Percentiles rank a stretch among this genome's conserved stretches.
Evolutionary conservation across 2,797 vertebrate genomes (phyloP).

Genomic region (Poecilia velifera): DNA sequence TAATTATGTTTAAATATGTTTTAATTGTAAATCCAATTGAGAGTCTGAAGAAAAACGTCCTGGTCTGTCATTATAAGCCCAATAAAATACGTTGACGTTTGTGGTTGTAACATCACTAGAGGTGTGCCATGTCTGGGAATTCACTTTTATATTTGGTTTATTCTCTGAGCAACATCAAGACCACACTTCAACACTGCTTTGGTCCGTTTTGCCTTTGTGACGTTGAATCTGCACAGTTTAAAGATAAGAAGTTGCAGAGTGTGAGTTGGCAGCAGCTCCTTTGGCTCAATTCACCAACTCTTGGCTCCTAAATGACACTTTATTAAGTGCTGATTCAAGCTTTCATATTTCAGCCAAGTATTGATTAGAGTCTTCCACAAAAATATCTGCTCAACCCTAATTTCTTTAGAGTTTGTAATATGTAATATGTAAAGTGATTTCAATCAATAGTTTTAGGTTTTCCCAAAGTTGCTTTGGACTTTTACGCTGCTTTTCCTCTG

Average conservation of each 20-base stretch:
- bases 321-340: background rate
- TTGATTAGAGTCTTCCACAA: background rate
- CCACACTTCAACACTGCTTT: background rate
- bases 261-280: background rate
- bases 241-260: background rate
- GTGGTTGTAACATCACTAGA: background rate
- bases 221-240: background rate
- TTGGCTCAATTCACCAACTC: background rate
- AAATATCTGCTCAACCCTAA: background rate
- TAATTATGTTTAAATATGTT: background rate
- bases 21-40: background rate
- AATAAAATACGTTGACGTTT: background rate
- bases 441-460: background rate
- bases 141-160: background rate
- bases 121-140: background rate
- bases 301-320: background rate
- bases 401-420: background rate
- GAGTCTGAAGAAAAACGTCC: background rate
- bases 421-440: conserved; percentile 2
- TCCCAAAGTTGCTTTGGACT: background rate
- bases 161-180: background rate
- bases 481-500: background rate
- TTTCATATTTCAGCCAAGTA: background rate
- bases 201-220: background rate
- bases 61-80: conserved; percentile 3